These are phyloP conservation scores for Agonopterix arenella DNA, from an alignment of 2,888 invertebrate species.

Conservation along the genomic window DNA sequence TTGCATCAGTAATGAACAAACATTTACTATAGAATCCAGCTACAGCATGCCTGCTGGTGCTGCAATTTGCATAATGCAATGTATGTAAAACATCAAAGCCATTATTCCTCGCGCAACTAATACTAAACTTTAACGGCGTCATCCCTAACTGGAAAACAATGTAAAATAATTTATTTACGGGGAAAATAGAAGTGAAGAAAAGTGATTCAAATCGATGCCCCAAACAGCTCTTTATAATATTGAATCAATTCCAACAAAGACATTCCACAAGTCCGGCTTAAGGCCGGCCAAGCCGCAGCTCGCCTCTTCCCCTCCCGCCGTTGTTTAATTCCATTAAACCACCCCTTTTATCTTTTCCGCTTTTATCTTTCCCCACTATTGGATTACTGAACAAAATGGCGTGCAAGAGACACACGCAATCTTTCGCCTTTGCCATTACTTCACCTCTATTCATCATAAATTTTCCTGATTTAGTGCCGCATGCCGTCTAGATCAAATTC, in stretches of 20 bases:
- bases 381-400: constrained; percentile 70
- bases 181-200: constrained; percentile 17
- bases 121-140: not conserved
- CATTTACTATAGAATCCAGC: too few species aligned
- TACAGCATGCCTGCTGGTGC: too few species aligned
- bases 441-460: constrained; percentile 17
- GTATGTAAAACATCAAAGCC: too few species aligned
- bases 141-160: constrained; percentile 1
- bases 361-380: constrained; percentile 70
- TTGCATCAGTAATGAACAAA: too few species aligned
- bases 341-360: constrained; percentile 72
- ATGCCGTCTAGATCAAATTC: too few species aligned
- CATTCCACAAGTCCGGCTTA: constrained; percentile 68
- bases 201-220: constrained; percentile 34
- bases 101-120: not conserved
- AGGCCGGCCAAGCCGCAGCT: constrained; percentile 31
- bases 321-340: constrained; percentile 76
- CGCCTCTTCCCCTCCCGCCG: constrained; percentile 31
- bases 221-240: constrained; percentile 16
- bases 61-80: too few species aligned
- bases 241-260: constrained; percentile 59
- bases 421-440: constrained; percentile 50
- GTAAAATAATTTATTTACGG: constrained; percentile 8
- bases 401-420: constrained; percentile 68
- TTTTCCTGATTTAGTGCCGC: too few species aligned